Conservation (phyloP, 2,888 invertebrate species). For the Synanthedon tipuliformis region DNA sequence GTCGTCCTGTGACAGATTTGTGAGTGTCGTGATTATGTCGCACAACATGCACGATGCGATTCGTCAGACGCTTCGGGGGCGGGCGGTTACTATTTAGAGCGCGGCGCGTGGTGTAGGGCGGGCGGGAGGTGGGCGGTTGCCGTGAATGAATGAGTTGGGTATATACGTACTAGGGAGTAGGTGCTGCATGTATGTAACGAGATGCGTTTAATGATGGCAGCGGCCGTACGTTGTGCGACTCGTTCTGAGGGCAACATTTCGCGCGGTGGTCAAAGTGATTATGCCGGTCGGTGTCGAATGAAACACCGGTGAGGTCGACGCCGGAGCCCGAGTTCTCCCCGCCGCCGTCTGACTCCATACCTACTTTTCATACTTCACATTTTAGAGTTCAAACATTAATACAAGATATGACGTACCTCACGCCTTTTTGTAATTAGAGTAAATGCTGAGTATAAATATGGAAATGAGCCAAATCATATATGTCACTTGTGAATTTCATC, state of each 20-base stretch:
- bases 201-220: constrained; percentile 58
- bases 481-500: no score
- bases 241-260: constrained; percentile 63
- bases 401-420: background rate
- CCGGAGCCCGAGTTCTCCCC: constrained; percentile 33
- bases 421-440: background rate
- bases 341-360: constrained; percentile 17
- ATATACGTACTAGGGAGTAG: constrained; percentile 63
- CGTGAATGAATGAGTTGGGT: constrained; percentile 48
- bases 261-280: constrained; percentile 46
- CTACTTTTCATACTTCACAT: background rate
- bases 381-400: background rate
- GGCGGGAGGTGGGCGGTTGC: constrained; percentile 44
- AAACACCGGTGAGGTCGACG: constrained; percentile 6
- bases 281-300: constrained; percentile 22
- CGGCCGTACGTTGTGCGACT: constrained; percentile 48
- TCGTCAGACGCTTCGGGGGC: constrained; percentile 34
- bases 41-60: constrained; percentile 32
- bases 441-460: background rate
- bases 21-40: constrained; percentile 41
- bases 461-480: background rate
- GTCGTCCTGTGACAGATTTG: constrained; percentile 52
- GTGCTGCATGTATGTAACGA: constrained; percentile 56
- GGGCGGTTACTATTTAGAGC: constrained; percentile 56
- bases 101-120: constrained; percentile 26